phyloP scores from a whole-genome alignment of 2,888 invertebrate species.

The Hesperia comma region DNA sequence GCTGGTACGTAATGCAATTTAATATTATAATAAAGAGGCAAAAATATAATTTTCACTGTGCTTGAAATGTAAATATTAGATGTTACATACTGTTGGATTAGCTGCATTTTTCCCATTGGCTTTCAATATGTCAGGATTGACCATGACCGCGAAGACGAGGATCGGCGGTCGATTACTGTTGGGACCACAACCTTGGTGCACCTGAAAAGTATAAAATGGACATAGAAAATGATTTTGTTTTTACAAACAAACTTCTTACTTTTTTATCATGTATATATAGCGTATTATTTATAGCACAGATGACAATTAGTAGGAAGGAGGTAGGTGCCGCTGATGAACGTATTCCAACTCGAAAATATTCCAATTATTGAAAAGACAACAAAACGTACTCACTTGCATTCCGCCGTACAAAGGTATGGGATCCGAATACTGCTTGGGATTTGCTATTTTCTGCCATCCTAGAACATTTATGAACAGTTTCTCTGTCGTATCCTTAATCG shows the following conservation, averaged over 20 bases:
- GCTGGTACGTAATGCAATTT: too few relatives aligned
- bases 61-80: too few relatives aligned
- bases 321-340: neutral
- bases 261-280: neutral
- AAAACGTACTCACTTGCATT: conserved; percentile 82
- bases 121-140: conserved; percentile 88
- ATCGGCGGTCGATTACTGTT: conserved; percentile 83
- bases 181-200: conserved; percentile 85
- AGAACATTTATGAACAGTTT: conserved; percentile 87
- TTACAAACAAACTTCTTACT: too few relatives aligned
- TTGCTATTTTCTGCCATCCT: conserved; percentile 89
- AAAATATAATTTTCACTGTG: too few relatives aligned
- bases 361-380: conserved; percentile 29
- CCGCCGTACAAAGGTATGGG: conserved; percentile 89
- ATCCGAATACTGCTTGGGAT: conserved; percentile 86
- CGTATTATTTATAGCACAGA: neutral
- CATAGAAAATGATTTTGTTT: neutral
- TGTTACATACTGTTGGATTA: conserved; percentile 79
- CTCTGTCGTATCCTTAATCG: conserved; percentile 83
- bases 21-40: too few relatives aligned
- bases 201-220: conserved; percentile 56
- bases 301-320: conserved; percentile 15
- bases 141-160: conserved; percentile 89
- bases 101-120: conserved; percentile 87
- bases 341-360: conserved; percentile 24